Evolutionary conservation across 2,113 vertebrate genomes (phyloP).

Genomic region (Bos indicus): DNA sequence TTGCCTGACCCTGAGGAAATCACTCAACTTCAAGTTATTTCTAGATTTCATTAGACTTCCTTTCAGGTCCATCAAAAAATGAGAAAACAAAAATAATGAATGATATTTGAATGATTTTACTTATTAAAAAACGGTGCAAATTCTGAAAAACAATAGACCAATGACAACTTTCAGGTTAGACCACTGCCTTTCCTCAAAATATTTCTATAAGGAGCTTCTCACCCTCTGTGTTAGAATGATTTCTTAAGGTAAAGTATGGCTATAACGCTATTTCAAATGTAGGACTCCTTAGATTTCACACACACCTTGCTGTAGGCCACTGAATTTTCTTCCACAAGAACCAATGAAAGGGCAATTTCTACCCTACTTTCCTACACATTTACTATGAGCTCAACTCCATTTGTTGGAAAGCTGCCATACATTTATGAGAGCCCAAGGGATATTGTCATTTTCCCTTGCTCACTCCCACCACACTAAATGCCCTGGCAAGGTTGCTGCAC

Average conservation of each 20-base stretch:
- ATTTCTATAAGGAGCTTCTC: background rate
- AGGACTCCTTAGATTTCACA: background rate
- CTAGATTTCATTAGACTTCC: background rate
- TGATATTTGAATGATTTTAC: background rate
- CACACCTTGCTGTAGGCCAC: background rate
- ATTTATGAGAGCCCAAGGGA: slow-evolving; percentile 42
- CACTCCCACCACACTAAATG: slow-evolving; percentile 6
- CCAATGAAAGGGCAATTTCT: slow-evolving; percentile 21
- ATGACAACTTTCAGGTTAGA: background rate
- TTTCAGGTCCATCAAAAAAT: background rate
- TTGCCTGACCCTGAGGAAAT: background rate
- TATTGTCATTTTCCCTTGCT: slow-evolving; percentile 24
- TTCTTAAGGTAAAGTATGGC: background rate
- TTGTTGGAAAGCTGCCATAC: slow-evolving; percentile 21
- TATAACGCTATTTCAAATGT: background rate
- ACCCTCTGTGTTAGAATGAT: background rate
- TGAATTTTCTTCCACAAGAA: background rate
- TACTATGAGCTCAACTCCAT: background rate
- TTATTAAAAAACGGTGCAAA: background rate
- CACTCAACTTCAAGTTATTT: background rate
- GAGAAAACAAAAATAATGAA: background rate
- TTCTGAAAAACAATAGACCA: background rate
- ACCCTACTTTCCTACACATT: background rate
- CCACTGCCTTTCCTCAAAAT: background rate
- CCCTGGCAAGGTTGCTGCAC: slow-evolving; percentile 4